Evolutionary conservation across 2,888 invertebrate species (phyloP), one percentile per base, ranked within the genome.

Genomic region (Pasiphila rectangulata): DNA sequence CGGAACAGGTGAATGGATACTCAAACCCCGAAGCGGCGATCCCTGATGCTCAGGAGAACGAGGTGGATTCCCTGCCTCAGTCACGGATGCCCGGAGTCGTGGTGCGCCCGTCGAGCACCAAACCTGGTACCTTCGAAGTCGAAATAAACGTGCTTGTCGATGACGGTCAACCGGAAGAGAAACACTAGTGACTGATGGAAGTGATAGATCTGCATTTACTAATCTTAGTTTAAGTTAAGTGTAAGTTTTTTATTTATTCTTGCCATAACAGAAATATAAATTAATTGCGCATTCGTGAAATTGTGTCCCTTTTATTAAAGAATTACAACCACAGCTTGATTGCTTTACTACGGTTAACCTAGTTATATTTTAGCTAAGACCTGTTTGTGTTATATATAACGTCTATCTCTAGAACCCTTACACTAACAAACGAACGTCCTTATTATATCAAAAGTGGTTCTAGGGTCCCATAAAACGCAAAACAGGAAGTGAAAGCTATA

Each of bases 1-100:
- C 90, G 56, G 91, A 92, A 67, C 90, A 54, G 84, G 84, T 65
- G 57, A 86, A 54, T 83, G 83, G 23, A 61, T 72, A 52, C 62
- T 55, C 61, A 2, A 48, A 36, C 15, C 57, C 60, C n/a, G 45
- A 64, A 16, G 55, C 53, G n/a, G 56, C 37, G 6, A 57, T 76
- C 2, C 74, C 75, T 12, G 80, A 83, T 51, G 72, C 79, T 7
- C 78, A 85, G 2, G 80, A 86, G 35, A 89, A 90, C 23, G 87
- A 90, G 59, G 88, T 90, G 23, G 84, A 90, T 41, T 79, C 85
- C 2, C 65, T 80, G 1, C 79, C 85, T 7, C 83, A 89, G 49
- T 76, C 87, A 0, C 81, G 76, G 48, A 72, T 79, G 59, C 88
- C 89, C 1, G 87, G 78, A 4, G 80, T 83, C 23, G 76, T 80